phyloP scores from a whole-genome alignment of 2,113 vertebrate genomes.

The Procavia capensis region DNA sequence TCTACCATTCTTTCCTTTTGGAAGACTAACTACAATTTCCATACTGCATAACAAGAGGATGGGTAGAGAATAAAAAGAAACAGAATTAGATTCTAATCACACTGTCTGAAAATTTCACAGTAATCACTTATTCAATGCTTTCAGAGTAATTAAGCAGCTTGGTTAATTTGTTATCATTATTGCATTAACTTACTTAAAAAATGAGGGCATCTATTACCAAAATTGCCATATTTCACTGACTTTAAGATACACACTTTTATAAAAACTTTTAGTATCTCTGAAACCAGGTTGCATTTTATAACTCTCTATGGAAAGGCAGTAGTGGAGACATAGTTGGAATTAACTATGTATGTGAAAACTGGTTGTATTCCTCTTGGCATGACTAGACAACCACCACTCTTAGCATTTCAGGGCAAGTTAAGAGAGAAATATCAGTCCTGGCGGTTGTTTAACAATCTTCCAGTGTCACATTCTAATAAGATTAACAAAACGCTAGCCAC shows the following conservation, averaged over 20 bases:
- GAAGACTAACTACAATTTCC: not conserved
- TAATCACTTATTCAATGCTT: slow-evolving; percentile 35
- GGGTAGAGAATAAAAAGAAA: not conserved
- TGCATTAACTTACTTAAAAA: slow-evolving; percentile 5
- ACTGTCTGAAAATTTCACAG: not conserved
- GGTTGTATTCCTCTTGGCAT: not conserved
- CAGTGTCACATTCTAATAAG: not conserved
- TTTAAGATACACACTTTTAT: not conserved
- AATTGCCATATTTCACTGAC: slow-evolving; percentile 1
- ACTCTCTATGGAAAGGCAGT: not conserved
- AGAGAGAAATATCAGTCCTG: not conserved
- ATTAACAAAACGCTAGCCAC: slow-evolving; percentile 13
- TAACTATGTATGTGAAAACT: not conserved
- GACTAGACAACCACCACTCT: not conserved
- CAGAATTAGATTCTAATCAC: slow-evolving; percentile 22
- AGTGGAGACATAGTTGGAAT: not conserved
- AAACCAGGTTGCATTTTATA: not conserved
- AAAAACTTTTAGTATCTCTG: not conserved
- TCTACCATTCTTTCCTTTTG: not conserved
- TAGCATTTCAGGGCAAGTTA: not conserved
- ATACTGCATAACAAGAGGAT: not conserved
- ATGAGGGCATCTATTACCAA: not conserved
- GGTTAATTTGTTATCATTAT: slow-evolving; percentile 3
- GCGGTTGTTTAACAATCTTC: slow-evolving; percentile 6
- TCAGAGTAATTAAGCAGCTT: slow-evolving; percentile 36